Evolutionary conservation across 2,113 vertebrate species (phyloP), one percentile per base, ranked within the genome.

Genomic region (Conger conger): DNA sequence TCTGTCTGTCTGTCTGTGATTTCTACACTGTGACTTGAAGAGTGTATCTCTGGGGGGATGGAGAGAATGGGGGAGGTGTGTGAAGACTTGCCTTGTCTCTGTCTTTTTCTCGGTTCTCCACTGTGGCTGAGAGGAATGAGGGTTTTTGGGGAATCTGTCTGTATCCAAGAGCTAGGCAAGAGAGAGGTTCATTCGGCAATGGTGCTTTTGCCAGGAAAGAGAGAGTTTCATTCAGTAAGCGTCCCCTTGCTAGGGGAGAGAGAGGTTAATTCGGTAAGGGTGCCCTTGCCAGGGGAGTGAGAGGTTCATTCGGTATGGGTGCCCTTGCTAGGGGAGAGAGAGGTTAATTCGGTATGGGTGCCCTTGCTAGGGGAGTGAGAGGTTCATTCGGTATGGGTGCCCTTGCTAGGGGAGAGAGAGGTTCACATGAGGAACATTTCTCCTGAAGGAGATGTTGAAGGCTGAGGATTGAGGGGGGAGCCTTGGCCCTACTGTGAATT

Each of bases 1-100:
- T 30, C 77, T 78, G 45, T 27, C 57, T 63, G 45, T 30, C 77
- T 78, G 76, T 78, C 76, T 76, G 45, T 73, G n/a, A 73, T 73
- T 78, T 84, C 42, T 45, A 84, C 73, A 84, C 83, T 84, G 83
- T 57, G 76, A 84, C 37, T 68, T 45, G 40, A 73, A 50, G 33
- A n/a, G 76, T 84, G 73, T n/a, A 20, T 81, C 38, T 81, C 40
- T 45, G 40, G 15, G 40, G 15, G 40, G 18, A n/a, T 16, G 50
- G 45, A 53, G 42, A 50, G 33, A 77, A 68, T n/a, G 68, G 68
- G 68, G n/a, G 68, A 13, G n/a, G 57, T 23, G 68, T 73, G 68
- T 73, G 68, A 79, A 38, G 30, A 79, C 35, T 79, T 38, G 17
- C 77, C 38, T 40, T 38, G 35, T 79, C 36, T 30, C 68, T 73